Evolutionary conservation across 2,797 vertebrate species (phyloP).

Genomic region (Adelosebastes latens): DNA sequence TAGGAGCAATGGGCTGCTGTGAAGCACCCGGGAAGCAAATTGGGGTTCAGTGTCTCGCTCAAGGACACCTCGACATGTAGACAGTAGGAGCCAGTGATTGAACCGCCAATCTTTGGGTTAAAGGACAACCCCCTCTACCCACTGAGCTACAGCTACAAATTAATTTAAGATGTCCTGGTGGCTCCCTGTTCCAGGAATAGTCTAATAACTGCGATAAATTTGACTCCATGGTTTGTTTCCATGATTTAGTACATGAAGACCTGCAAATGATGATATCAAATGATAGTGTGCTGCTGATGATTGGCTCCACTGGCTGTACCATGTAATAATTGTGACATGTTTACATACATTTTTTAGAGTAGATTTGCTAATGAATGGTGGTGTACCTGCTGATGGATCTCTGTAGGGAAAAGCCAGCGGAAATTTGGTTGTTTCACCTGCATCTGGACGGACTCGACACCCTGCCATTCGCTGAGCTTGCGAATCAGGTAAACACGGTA

Average conservation of each 20-base stretch:
- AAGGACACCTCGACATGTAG: too few relatives aligned
- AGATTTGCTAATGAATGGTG: not conserved
- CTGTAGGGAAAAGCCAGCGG: slow-evolving; percentile 49
- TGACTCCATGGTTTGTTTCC: not conserved
- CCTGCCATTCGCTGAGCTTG: slow-evolving; percentile 25
- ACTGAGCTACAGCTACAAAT: too few relatives aligned
- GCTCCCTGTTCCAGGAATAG: not conserved
- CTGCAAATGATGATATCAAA: not conserved
- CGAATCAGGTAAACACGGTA: slow-evolving; percentile 57
- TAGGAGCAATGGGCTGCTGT: too few relatives aligned
- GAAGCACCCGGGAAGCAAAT: too few relatives aligned
- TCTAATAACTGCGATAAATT: not conserved
- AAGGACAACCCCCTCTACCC: too few relatives aligned
- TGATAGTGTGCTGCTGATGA: not conserved
- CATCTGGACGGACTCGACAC: slow-evolving; percentile 20
- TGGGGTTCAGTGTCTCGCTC: too few relatives aligned
- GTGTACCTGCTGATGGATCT: slow-evolving; percentile 49
- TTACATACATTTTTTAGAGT: not conserved
- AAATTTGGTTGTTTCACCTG: slow-evolving; percentile 28
- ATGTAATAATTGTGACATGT: not conserved
- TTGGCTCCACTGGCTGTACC: not conserved
- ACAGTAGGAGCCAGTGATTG: too few relatives aligned
- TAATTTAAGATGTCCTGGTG: not conserved
- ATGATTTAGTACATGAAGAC: not conserved
- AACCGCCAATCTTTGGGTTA: too few relatives aligned